These are phyloP conservation scores for Bradysia coprophila DNA, from an alignment of 1,140 invertebrate species.

Conservation along the genomic window DNA sequence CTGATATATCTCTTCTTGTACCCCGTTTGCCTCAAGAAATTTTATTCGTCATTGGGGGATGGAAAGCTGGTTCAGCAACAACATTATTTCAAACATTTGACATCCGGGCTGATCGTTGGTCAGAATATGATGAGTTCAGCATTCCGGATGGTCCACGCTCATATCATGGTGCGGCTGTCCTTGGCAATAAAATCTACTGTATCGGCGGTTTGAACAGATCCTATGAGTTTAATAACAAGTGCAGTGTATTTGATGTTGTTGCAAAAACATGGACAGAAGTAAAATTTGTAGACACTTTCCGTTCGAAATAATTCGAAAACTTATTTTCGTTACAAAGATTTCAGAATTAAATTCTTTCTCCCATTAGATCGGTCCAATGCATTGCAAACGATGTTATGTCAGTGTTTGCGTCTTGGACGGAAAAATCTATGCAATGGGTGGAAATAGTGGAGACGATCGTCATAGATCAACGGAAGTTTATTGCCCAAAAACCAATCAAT, in stretches of 20 bases:
- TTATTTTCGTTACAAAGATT: slow-evolving; percentile 13
- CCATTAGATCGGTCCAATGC: slow-evolving; percentile 33
- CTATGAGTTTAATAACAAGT: slow-evolving; percentile 50
- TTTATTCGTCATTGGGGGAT: slow-evolving; percentile 58
- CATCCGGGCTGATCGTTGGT: slow-evolving; percentile 44
- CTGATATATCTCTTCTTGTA: slow-evolving; percentile 25
- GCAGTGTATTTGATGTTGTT: slow-evolving; percentile 45
- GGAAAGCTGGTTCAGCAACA: slow-evolving; percentile 60
- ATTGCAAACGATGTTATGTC: slow-evolving; percentile 38
- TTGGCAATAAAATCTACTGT: slow-evolving; percentile 51
- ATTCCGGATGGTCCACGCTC: slow-evolving; percentile 41
- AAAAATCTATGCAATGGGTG: slow-evolving; percentile 21
- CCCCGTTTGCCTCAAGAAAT: slow-evolving; percentile 49
- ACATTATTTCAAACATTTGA: slow-evolving; percentile 65
- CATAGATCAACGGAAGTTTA: background rate
- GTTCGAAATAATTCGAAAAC: slow-evolving; percentile 35
- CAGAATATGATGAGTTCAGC: slow-evolving; percentile 32
- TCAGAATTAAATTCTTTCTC: no score
- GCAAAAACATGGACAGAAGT: slow-evolving; percentile 43
- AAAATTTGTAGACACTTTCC: slow-evolving; percentile 25
- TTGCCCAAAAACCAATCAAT: slow-evolving; percentile 50
- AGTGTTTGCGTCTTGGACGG: slow-evolving; percentile 40
- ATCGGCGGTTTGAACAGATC: slow-evolving; percentile 64
- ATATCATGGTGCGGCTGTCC: slow-evolving; percentile 53
- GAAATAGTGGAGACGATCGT: background rate